Evolutionary conservation across 1,140 invertebrate species (phyloP), one percentile per base, ranked within the genome.

Genomic region (Aradophagus sp.): DNA sequence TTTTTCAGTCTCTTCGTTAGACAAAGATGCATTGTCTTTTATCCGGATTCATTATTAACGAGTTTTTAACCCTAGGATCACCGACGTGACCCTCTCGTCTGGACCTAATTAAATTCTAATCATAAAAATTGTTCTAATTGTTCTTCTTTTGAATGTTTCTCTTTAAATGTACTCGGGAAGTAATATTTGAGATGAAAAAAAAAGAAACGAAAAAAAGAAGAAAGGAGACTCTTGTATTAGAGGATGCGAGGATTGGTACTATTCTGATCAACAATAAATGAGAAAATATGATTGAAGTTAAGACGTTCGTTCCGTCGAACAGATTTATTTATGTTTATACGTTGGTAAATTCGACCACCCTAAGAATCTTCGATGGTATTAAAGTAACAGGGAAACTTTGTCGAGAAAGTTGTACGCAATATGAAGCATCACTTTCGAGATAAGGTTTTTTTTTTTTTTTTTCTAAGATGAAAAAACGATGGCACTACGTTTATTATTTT

Each of bases 361-460:
- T 53, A 63, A 63, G 53, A 16, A 53, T 45, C 59, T 53, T 53
- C 41, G 48, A 39, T 13, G 23, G 39, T 38, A 63, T 53, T 63
- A 63, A 13, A 63, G 48, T 63, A 53, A 63, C 53, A 48, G 48
- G 26, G 39, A 63, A 63, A 53, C 59, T 63, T 63, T 63, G 38
- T 52, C 52, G 35, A 47, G 15, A 50, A 62, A 62, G 19, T 62
- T 52, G 29, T 42, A 29, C 44, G 34, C 44, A 50, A 61, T 50
- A 61, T 41, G 27, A 42, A 23, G 15, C 26, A 17, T 10, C 19
- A 2, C 29, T n/a, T 35, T 50, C 52, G 15, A 42, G 45, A 62
- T 62, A 50, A 50, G 36, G n/a, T n/a, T n/a, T n/a, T n/a, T n/a
- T n/a, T n/a, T n/a, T n/a, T n/a, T n/a, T n/a, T n/a, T n/a, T n/a